A percentile compares a stretch with the other conserved stretches of the same genome.
These are phyloP conservation scores for Eudasyphora cyanicolor DNA, from an alignment of 2,888 invertebrate species.

Conservation along the genomic window DNA sequence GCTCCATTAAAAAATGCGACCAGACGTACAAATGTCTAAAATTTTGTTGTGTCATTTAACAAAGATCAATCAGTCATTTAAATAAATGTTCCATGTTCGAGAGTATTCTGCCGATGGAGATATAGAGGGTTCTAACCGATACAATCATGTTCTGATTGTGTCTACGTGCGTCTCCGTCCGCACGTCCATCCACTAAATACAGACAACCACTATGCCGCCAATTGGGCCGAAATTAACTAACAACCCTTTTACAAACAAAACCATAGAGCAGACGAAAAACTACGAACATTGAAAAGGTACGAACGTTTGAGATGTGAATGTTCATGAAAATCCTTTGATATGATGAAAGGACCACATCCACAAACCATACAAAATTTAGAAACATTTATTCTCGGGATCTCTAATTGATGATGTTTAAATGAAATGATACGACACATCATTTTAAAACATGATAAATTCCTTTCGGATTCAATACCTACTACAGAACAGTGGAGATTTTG, in stretches of 20 bases:
- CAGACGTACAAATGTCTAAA: background rate
- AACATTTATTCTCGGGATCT: background rate
- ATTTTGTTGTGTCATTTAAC: constrained; percentile 41
- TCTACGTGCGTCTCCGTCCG: background rate
- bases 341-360: constrained; percentile 3
- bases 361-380: constrained; percentile 4
- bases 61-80: constrained; percentile 44
- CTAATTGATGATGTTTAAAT: constrained; percentile 30
- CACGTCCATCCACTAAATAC: background rate
- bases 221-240: constrained; percentile 28
- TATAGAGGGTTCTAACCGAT: background rate
- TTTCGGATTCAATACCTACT: background rate
- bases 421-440: constrained; percentile 50
- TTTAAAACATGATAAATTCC: background rate
- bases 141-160: constrained; percentile 8
- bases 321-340: background rate
- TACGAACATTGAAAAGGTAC: background rate
- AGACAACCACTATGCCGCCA: background rate
- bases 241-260: constrained; percentile 36
- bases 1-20: background rate
- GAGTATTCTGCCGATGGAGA: background rate
- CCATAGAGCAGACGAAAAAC: background rate
- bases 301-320: background rate
- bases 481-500: background rate
- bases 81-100: constrained; percentile 17